Percentiles rank a stretch among this genome's conserved stretches.
Conservation (phyloP, 1,140 invertebrate genomes). For the Drosophila eugracilis region DNA sequence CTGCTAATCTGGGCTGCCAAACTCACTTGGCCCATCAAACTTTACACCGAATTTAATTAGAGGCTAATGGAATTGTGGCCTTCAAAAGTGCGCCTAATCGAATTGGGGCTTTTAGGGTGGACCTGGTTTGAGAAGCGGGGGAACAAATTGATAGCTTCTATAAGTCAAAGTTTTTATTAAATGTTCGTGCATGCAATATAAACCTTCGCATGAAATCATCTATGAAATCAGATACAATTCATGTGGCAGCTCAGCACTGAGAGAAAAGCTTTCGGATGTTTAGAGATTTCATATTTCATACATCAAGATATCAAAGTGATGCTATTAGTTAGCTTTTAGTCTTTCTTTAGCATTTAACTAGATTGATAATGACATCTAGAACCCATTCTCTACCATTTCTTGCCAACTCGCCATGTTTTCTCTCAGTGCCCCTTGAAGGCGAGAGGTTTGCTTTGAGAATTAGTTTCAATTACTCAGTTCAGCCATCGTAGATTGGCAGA, state of each 20-base stretch:
- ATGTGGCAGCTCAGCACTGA: conserved; percentile 1
- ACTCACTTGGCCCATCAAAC: conserved; percentile 12
- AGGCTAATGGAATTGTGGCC: conserved; percentile 54
- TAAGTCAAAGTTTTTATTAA: conserved; percentile 11
- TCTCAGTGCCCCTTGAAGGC: conserved; percentile 12
- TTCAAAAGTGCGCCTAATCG: conserved; percentile 37
- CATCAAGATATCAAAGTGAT: too few species aligned
- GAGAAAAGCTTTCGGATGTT: too few species aligned
- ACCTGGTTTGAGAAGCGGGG: background rate
- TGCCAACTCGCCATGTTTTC: too few species aligned
- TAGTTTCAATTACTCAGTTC: conserved; percentile 71
- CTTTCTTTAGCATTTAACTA: too few species aligned
- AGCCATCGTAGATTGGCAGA: conserved; percentile 47
- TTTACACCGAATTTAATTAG: conserved; percentile 53
- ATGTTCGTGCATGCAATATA: conserved; percentile 18
- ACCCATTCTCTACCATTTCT: too few species aligned
- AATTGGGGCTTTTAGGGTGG: conserved; percentile 7
- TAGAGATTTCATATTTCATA: too few species aligned
- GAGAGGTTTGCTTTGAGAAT: conserved; percentile 69
- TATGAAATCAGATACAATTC: conserved; percentile 22
- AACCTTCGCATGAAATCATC: conserved; percentile 24
- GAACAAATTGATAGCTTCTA: background rate
- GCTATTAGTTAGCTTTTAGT: too few species aligned
- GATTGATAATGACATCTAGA: too few species aligned
- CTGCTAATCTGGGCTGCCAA: conserved; percentile 1